Evolutionary conservation across 1,140 invertebrate genomes (phyloP), one percentile per base, ranked within the genome.

Genomic region (Pantala flavescens): DNA sequence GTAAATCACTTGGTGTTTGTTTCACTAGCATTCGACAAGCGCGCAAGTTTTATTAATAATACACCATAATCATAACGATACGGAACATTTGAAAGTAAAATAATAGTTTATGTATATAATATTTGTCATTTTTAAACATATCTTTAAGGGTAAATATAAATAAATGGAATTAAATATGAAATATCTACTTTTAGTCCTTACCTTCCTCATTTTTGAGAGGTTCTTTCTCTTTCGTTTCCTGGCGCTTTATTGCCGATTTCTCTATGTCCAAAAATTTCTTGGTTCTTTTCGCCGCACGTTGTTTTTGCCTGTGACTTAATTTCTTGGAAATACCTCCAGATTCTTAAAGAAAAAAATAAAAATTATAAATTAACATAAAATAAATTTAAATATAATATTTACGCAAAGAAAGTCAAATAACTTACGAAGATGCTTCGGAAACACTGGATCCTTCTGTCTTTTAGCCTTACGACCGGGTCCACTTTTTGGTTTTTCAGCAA

Each of bases 381-480:
- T 76, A 77, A 78, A 78, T 80, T 79, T 74, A 71, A 74, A 70
- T 28, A 55, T 70, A 77, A 73, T 72, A 76, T 72, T 76, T 76
- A 79, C 78, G 72, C 71, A 73, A 75, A 0, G 55, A 16, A 5
- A 76, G 71, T 73, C 24, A 75, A 42, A 73, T 77, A 81, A 81
- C 77, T 63, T 7, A 63, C 49, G 49, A 63, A 89, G 79, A 79
- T 84, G 83, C 78, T 86, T 86, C 77, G 87, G 87, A 80, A 94
- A 90, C 71, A 84, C 83, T 11, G 94, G 94, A 77, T 91, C 87
- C 74, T 88, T 87, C 79, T 96, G 94, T 81, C 96, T 96, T 77
- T 88, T 91, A 0, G 92, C 85, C 84, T 96, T 97, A 76, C 88
- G 87, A 0, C 93, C 94, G 36, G 90, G 92, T 10, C 93, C 94